These are phyloP conservation scores for Synergus gifuensis DNA, from an alignment of 2,888 invertebrate genomes.

Conservation along the genomic window DNA sequence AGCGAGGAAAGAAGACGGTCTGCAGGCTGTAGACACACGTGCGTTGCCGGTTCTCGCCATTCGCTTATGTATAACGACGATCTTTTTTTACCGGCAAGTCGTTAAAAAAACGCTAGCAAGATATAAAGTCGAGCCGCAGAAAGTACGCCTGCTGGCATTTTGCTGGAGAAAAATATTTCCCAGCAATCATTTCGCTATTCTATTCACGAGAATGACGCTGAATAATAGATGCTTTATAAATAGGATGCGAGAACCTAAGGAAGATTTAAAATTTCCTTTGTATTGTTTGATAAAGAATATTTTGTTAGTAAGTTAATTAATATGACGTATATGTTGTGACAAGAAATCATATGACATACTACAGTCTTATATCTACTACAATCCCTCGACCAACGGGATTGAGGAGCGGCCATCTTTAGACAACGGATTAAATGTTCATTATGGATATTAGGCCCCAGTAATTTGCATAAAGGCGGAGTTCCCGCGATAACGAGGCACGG, in stretches of 20 bases:
- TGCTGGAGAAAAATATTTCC: slow-evolving; percentile 37
- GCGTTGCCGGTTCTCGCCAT: slow-evolving; percentile 35
- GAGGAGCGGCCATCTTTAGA: slow-evolving; percentile 64
- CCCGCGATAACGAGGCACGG: slow-evolving; percentile 43
- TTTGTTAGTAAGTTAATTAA: background rate
- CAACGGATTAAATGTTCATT: slow-evolving; percentile 72
- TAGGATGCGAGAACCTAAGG: background rate
- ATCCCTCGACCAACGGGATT: slow-evolving; percentile 14
- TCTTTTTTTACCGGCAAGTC: slow-evolving; percentile 40
- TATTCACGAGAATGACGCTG: background rate
- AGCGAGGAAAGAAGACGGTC: slow-evolving; percentile 5
- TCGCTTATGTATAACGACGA: slow-evolving; percentile 39
- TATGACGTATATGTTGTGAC: background rate
- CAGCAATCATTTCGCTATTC: slow-evolving; percentile 26
- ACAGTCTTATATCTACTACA: too few species aligned
- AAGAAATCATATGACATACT: background rate
- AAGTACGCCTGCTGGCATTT: slow-evolving; percentile 37
- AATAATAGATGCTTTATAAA: slow-evolving; percentile 20
- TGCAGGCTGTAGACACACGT: slow-evolving; percentile 31
- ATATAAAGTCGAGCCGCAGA: slow-evolving; percentile 28
- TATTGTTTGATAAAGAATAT: background rate
- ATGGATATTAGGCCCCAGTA: slow-evolving; percentile 68
- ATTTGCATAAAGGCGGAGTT: slow-evolving; percentile 71
- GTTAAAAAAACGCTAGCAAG: slow-evolving; percentile 31
- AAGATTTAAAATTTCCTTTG: background rate